A percentile compares a stretch with the other conserved stretches of the same genome.
These are phyloP conservation scores for Eristalis arbustorum DNA, from an alignment of 2,888 invertebrate species.

Conservation along the genomic window DNA sequence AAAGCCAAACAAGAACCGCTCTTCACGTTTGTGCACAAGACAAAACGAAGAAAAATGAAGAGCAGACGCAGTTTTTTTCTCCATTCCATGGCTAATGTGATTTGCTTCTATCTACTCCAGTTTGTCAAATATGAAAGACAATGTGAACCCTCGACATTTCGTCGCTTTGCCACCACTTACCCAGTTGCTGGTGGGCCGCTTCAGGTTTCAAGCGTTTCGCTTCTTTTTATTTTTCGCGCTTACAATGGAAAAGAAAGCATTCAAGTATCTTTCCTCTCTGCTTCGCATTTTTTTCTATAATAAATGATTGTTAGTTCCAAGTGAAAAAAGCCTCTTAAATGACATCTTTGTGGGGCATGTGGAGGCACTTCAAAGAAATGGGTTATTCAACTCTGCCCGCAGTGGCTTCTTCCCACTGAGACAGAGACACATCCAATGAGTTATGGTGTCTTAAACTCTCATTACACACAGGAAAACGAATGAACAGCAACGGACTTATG, in stretches of 20 bases:
- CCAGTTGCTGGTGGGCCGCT: slow-evolving; percentile 31
- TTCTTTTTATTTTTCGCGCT: not conserved
- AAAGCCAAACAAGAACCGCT: not conserved
- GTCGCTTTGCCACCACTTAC: slow-evolving; percentile 25
- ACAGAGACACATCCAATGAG: not conserved
- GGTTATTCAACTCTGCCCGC: slow-evolving; percentile 19
- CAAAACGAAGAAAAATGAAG: not conserved
- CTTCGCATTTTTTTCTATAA: not conserved
- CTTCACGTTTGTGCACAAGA: not conserved
- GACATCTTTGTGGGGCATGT: slow-evolving; percentile 28
- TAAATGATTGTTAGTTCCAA: slow-evolving; percentile 8
- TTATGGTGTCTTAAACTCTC: not conserved
- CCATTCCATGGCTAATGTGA: not conserved
- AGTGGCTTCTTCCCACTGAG: not conserved
- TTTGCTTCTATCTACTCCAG: not conserved
- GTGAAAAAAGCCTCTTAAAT: slow-evolving; percentile 17
- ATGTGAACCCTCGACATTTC: not conserved
- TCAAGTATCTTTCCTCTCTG: not conserved
- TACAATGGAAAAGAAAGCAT: slow-evolving; percentile 14
- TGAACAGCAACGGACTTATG: not conserved
- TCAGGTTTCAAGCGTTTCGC: slow-evolving; percentile 22
- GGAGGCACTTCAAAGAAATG: slow-evolving; percentile 11
- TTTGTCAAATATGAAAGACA: not conserved
- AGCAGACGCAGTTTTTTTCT: not conserved
- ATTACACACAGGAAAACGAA: not conserved